Percentiles rank a stretch among this genome's conserved stretches.
Conservation (phyloP, 2,888 invertebrate genomes). For the Epistrophe eligans region DNA sequence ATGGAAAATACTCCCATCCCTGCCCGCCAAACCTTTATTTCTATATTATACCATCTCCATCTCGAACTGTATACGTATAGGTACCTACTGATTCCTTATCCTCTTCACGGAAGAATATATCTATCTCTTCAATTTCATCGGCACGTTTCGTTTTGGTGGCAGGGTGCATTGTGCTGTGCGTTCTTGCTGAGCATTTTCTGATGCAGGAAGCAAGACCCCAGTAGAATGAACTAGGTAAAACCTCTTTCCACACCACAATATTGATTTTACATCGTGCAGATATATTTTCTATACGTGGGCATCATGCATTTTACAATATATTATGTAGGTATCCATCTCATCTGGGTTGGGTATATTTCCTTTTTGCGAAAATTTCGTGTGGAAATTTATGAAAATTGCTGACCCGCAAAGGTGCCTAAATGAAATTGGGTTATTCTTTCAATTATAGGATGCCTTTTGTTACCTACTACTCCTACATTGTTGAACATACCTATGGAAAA, state of each 20-base stretch:
- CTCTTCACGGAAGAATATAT: background rate
- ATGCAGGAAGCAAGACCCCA: background rate
- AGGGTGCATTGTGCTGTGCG: background rate
- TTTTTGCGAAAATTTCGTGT: conserved; percentile 32
- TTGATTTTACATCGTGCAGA: background rate
- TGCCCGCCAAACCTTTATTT: background rate
- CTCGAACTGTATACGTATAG: background rate
- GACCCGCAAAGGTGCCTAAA: conserved; percentile 41
- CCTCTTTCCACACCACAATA: background rate
- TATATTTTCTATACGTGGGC: background rate
- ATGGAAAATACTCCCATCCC: background rate
- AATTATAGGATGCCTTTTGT: conserved; percentile 28
- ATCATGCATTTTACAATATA: background rate
- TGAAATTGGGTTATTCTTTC: conserved; percentile 39
- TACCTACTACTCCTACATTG: background rate
- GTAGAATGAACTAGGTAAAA: background rate
- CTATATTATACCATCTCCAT: background rate
- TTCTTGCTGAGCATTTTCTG: background rate
- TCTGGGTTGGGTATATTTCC: no score
- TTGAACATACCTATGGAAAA: background rate
- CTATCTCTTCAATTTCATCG: background rate
- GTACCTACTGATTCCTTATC: background rate
- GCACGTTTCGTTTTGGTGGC: conserved; percentile 1
- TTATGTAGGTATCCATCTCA: no score
- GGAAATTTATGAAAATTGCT: conserved; percentile 48